A percentile compares a stretch with the other conserved stretches of the same genome.
Evolutionary conservation across 2,888 invertebrate genomes (phyloP).

Genomic region (Campopleginae sp.): DNA sequence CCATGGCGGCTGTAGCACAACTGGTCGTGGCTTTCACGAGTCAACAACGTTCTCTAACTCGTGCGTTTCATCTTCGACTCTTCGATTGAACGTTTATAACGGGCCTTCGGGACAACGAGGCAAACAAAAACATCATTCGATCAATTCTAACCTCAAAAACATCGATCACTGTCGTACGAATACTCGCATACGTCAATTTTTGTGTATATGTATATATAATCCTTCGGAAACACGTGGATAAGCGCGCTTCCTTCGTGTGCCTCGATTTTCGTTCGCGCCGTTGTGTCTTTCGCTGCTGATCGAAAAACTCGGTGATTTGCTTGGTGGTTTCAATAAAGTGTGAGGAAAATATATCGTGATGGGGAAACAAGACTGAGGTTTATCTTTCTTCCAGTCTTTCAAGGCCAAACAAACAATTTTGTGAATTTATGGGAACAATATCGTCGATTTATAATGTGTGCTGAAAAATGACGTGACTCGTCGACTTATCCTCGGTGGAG

Average conservation of each 20-base stretch:
- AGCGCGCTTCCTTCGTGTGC: slow-evolving; percentile 40
- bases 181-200: slow-evolving; percentile 18
- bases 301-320: neutral
- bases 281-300: neutral
- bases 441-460: neutral
- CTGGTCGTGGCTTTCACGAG: slow-evolving; percentile 81
- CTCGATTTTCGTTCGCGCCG: neutral
- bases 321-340: neutral
- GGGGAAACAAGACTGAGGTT: neutral
- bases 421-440: neutral
- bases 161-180: neutral
- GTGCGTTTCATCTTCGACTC: slow-evolving; percentile 19
- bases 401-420: neutral
- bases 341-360: neutral
- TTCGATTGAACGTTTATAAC: slow-evolving; percentile 12
- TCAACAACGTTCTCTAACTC: slow-evolving; percentile 73
- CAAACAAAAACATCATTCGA: slow-evolving; percentile 16
- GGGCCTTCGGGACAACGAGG: neutral
- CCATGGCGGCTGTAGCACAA: slow-evolving; percentile 82
- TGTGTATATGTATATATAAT: neutral
- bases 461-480: slow-evolving; percentile 50
- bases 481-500: slow-evolving; percentile 6
- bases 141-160: slow-evolving; percentile 26
- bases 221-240: slow-evolving; percentile 53
- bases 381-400: no score